Evolutionary conservation across 2,797 vertebrate species (phyloP), one percentile per base, ranked within the genome.

Genomic region (Loris lydekkerianus): DNA sequence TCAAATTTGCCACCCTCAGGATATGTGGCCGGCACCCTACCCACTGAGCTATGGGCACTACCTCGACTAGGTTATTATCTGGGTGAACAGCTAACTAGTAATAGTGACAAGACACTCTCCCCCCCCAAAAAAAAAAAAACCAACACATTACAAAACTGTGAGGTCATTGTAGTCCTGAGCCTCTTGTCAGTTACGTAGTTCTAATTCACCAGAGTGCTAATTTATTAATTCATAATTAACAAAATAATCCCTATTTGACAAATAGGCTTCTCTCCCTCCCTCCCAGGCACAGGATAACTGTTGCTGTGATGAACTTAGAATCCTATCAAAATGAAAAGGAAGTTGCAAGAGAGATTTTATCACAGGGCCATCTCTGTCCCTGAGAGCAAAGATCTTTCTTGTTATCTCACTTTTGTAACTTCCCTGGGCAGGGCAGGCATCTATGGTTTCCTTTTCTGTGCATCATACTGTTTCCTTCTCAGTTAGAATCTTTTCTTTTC

Each of bases 281-380:
- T 87, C 69, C 18, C 31, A 25, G 23, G 18, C 46, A 69, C 25
- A n/a, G 3, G 69, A 40, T 80, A 63, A 34, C 76, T 69, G 7
- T 63, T 70, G 81, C 49, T 7, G 23, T 27, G 18, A 1, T 88
- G 56, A 94, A 61, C 69, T 27, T 65, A 82, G 61, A 87, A 21
- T 86, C 46, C 18, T 78, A 17, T 76, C 37, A 61, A 25, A 69
- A 25, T 43, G 37, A 85, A 96, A 31, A 85, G 6, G 46, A 5
- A 53, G 4, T 56, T 89, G 58, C 11, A 78, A 21, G 46, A 91
- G 34, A 94, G 53, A n/a, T 73, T 88, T 93, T 40, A n/a, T 78
- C 60, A 89, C 7, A 83, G 49, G 43, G 82, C 49, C 7, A 1
- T 77, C 53, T 87, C 82, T 91, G 37, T 70, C 43, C 49, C 46